phyloP scores from a whole-genome alignment of 2,113 vertebrate species.

The Melanocharis versteri region DNA sequence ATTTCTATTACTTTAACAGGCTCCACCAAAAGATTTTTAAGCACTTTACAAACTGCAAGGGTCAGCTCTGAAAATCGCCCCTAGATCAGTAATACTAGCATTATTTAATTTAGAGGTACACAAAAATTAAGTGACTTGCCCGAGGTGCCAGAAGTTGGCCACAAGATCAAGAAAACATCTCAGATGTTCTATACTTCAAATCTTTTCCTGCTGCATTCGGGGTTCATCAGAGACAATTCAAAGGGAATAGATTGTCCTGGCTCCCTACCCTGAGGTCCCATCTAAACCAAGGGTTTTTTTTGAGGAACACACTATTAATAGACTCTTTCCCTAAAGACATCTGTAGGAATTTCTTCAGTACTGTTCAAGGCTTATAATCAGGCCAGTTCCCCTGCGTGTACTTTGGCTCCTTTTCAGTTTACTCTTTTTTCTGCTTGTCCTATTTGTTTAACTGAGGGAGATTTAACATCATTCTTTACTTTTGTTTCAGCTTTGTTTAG shows the following conservation, averaged over 20 bases:
- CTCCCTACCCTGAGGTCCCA: background rate
- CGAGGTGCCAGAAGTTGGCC: background rate
- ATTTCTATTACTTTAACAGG: background rate
- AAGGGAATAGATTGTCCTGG: background rate
- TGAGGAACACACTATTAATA: constrained; percentile 5
- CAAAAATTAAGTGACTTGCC: background rate
- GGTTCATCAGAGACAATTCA: background rate
- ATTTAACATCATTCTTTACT: constrained; percentile 19
- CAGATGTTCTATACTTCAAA: background rate
- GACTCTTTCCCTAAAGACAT: constrained; percentile 12
- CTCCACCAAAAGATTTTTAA: background rate
- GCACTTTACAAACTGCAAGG: background rate
- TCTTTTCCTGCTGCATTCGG: background rate
- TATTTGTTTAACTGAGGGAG: constrained; percentile 11
- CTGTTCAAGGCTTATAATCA: constrained; percentile 12
- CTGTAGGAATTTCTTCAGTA: constrained; percentile 20
- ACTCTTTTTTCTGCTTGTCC: constrained; percentile 11
- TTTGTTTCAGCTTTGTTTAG: constrained; percentile 67
- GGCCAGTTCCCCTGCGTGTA: constrained; percentile 27
- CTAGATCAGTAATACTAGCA: background rate
- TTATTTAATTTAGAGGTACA: background rate
- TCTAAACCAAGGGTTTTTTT: background rate
- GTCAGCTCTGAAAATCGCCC: background rate
- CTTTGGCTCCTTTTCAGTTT: constrained; percentile 27
- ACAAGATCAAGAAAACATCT: background rate